Conservation (phyloP, 2,113 vertebrate species). For the Tragelaphus imberbis region DNA sequence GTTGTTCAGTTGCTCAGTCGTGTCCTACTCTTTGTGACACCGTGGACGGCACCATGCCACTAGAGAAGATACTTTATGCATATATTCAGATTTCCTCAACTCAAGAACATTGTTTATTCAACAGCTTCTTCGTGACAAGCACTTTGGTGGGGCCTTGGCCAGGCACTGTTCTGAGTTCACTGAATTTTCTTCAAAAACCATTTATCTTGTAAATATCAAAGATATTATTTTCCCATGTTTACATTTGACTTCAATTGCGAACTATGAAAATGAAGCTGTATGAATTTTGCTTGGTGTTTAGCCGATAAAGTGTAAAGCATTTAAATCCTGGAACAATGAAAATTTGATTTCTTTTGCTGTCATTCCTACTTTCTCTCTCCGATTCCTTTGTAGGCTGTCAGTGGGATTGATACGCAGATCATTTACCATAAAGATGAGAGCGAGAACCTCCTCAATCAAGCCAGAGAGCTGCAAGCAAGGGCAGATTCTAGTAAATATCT, state of each 20-base stretch:
- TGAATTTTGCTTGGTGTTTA: slow-evolving; percentile 24
- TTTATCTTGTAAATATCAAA: not conserved
- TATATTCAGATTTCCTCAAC: not conserved
- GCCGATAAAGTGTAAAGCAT: not conserved
- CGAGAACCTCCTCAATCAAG: slow-evolving; percentile 82
- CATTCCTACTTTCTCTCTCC: slow-evolving; percentile 48
- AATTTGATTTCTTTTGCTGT: not conserved
- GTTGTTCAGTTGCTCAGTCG: not conserved
- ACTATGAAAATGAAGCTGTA: slow-evolving; percentile 26
- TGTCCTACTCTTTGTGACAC: not conserved
- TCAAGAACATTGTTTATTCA: not conserved
- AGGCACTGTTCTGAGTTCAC: not conserved
- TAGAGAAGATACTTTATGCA: not conserved
- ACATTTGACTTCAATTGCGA: slow-evolving; percentile 9
- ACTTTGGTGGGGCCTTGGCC: not conserved
- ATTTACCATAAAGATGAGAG: slow-evolving; percentile 85
- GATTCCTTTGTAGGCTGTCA: slow-evolving; percentile 81
- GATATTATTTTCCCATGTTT: slow-evolving; percentile 19
- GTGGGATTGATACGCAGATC: slow-evolving; percentile 86
- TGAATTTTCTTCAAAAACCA: not conserved
- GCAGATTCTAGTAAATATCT: slow-evolving; percentile 81
- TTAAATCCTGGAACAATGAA: not conserved
- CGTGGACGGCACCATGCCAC: not conserved
- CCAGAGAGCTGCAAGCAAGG: slow-evolving; percentile 79
- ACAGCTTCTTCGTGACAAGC: not conserved